Percentiles rank a stretch among this genome's conserved stretches.
Evolutionary conservation across 2,113 vertebrate genomes (phyloP).

Genomic region (Hiodon tergisus): DNA sequence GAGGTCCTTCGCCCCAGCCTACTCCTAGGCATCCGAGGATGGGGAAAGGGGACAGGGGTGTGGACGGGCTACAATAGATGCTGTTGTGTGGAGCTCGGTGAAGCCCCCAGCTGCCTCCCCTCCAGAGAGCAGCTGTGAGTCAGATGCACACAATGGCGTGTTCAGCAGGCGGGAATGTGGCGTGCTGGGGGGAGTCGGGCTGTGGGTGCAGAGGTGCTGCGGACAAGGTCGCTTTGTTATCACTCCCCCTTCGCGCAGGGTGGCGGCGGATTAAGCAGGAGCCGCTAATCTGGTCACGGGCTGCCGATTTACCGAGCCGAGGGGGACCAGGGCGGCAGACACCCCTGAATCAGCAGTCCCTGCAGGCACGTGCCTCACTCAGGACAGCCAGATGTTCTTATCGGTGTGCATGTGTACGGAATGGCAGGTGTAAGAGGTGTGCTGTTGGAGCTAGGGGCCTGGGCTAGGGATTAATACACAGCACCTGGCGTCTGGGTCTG

Average conservation of each 20-base stretch:
- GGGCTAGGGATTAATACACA: too few relatives aligned
- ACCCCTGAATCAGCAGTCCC: too few relatives aligned
- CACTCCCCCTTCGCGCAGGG: neutral
- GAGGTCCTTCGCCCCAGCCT: too few relatives aligned
- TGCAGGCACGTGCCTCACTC: too few relatives aligned
- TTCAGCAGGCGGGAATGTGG: conserved; percentile 1
- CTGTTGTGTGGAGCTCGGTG: conserved; percentile 2
- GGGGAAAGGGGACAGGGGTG: neutral
- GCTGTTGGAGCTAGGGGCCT: too few relatives aligned
- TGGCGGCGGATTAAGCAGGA: conserved; percentile 15
- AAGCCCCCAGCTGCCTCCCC: conserved; percentile 35
- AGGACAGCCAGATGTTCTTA: too few relatives aligned
- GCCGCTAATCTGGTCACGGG: conserved; percentile 17
- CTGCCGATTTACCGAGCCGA: neutral
- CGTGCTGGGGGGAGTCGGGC: neutral
- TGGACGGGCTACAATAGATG: neutral
- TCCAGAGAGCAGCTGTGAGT: conserved; percentile 32
- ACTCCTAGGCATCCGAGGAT: too few relatives aligned
- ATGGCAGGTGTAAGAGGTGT: too few relatives aligned
- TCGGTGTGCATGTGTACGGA: too few relatives aligned
- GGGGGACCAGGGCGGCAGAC: neutral
- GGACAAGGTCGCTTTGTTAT: conserved; percentile 22
- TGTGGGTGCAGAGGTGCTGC: neutral
- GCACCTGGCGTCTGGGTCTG: too few relatives aligned
- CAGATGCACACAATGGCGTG: conserved; percentile 23